Evolutionary conservation across 2,888 invertebrate genomes (phyloP), one percentile per base, ranked within the genome.

Genomic region (Unio pictorum): DNA sequence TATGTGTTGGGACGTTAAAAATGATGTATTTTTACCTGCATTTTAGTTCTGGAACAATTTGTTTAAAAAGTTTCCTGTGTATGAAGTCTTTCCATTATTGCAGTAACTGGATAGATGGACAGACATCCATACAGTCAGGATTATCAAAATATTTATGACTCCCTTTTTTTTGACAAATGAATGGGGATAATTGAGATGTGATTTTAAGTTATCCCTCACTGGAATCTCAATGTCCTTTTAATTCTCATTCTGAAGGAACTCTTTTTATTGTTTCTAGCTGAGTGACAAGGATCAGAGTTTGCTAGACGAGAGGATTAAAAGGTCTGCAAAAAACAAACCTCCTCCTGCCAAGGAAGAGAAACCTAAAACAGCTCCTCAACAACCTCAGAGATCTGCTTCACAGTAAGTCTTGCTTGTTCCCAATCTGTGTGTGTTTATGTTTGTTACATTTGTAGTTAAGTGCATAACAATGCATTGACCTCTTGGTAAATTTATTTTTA

Each of bases 221-320:
- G 28, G 30, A 28, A 28, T 17, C 34, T 20, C n/a, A 20, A 34
- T 4, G 54, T 1, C 8, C 30, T n/a, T 4, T 59, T 55, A 18
- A 30, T 17, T 65, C 17, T 0, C 60, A 55, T 67, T 68, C 54
- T 34, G n/a, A 61, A 57, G 45, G 20, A 23, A 28, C 15, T 63
- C 28, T 2, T 55, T 56, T 54, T 61, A 54, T 61, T 60, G 54
- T 69, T 75, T 82, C 78, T 88, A 95, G 94, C 93, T 96, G 85
- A 95, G 94, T 1, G 98, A 98, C 88, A 99, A 99, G 91, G 99
- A 99, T 88, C 93, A 95, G 86, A 96, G 96, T 0, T 92, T 98
- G 82, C 91, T 99, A 64, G 98, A 99, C 86, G 99, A 99, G 91
- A 93, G 99, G 63, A 98, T 99, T 70, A 98, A 98, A 89, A 93